Percentiles rank a stretch among this genome's conserved stretches.
Conservation (phyloP, 2,113 vertebrate genomes). For the Dascyllus trimaculatus region DNA sequence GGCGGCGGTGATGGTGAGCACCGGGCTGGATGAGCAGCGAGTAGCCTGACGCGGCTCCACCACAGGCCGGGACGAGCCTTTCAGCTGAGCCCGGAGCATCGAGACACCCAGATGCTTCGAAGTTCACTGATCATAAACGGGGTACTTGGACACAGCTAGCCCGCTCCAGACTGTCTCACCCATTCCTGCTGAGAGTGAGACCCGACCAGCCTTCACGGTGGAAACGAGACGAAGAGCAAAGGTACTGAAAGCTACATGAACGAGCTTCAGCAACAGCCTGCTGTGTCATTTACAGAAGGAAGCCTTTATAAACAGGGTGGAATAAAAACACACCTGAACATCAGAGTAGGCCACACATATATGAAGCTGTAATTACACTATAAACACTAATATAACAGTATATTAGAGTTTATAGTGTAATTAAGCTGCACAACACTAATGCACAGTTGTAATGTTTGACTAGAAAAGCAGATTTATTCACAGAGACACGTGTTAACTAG, state of each 20-base stretch:
- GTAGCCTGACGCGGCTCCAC: conserved; percentile 60
- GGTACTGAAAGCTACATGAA: conserved; percentile 51
- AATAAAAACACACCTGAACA: background rate
- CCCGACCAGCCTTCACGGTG: conserved; percentile 72
- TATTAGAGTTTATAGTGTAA: too few species aligned
- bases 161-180: conserved; percentile 16
- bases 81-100: conserved; percentile 33
- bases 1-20: conserved; percentile 37
- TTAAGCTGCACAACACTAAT: background rate
- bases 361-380: background rate
- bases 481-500: conserved; percentile 14
- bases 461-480: background rate
- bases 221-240: conserved; percentile 83
- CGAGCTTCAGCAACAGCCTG: background rate
- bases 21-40: conserved; percentile 51
- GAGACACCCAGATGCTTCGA: conserved; percentile 19
- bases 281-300: background rate
- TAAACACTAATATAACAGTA: background rate
- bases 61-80: conserved; percentile 60
- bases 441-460: background rate
- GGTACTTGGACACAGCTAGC: background rate
- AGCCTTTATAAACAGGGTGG: background rate
- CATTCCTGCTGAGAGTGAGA: conserved; percentile 60
- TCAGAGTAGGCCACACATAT: background rate
- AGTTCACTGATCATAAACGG: conserved; percentile 9